phyloP scores from a whole-genome alignment of 2,113 vertebrate species.

The Axis porcinus region DNA sequence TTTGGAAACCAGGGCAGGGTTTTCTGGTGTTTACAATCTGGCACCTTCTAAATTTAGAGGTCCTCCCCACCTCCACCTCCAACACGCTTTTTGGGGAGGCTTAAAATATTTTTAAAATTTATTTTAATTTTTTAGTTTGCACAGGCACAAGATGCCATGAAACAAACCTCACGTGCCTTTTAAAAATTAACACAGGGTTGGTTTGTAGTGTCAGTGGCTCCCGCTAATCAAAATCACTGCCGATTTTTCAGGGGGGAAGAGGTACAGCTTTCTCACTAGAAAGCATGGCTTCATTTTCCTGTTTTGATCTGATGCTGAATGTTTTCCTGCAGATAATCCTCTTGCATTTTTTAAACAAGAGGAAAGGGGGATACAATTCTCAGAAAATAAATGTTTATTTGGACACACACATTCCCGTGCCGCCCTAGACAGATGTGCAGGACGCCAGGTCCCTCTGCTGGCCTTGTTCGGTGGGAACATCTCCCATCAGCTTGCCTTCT shows the following conservation, averaged over 20 bases:
- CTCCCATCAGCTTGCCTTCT: rapidly evolving
- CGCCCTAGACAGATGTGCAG: background rate
- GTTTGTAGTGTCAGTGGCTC: constrained; percentile 65
- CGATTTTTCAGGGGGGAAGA: constrained; percentile 12
- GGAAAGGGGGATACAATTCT: background rate
- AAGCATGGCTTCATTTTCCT: background rate
- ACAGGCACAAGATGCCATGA: background rate
- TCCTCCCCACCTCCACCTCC: rapidly evolving
- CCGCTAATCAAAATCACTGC: constrained; percentile 63
- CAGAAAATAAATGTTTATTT: constrained; percentile 26
- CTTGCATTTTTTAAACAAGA: constrained; percentile 57
- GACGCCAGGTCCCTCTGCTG: constrained; percentile 61
- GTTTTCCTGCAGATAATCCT: constrained; percentile 58
- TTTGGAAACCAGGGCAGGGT: constrained; percentile 34
- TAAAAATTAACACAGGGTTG: constrained; percentile 72
- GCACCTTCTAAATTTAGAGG: constrained; percentile 41
- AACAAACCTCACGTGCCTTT: constrained; percentile 53
- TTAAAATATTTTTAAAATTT: constrained; percentile 49
- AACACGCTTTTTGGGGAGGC: background rate
- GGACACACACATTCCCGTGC: background rate
- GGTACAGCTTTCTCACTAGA: background rate
- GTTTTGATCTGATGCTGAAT: constrained; percentile 63
- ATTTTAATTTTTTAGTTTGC: constrained; percentile 61
- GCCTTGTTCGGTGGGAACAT: background rate
- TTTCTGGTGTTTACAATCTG: background rate